Percentiles rank a stretch among this genome's conserved stretches.
phyloP scores from a whole-genome alignment of 2,888 invertebrate genomes.

The Sussaba pulchella region DNA sequence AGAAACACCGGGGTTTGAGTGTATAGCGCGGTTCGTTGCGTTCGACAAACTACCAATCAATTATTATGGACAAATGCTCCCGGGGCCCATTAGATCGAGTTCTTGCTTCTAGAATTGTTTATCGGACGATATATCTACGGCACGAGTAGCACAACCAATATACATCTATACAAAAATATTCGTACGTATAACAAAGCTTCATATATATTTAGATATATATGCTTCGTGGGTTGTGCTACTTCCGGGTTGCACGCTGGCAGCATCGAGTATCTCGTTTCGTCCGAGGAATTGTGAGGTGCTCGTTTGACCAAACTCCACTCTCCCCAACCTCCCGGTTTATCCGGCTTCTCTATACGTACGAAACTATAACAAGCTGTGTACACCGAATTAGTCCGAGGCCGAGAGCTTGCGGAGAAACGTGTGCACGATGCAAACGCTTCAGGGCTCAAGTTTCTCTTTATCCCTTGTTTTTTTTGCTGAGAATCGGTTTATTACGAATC shows the following conservation, averaged over 20 bases:
- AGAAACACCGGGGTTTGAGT: neutral
- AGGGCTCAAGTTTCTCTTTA: conserved; percentile 19
- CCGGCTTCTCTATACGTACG: neutral
- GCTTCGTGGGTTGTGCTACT: neutral
- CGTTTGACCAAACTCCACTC: conserved; percentile 32
- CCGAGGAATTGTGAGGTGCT: conserved; percentile 4
- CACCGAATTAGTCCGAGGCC: conserved; percentile 5
- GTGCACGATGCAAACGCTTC: neutral
- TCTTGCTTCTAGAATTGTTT: neutral
- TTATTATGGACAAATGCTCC: conserved; percentile 28
- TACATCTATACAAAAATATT: too few species aligned
- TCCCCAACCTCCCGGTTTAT: neutral
- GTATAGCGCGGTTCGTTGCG: conserved; percentile 15
- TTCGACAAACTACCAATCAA: conserved; percentile 14
- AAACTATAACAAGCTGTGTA: conserved; percentile 25
- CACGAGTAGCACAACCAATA: too few species aligned
- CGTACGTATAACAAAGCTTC: too few species aligned
- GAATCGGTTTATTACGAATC: conserved; percentile 8
- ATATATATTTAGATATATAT: too few species aligned
- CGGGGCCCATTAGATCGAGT: conserved; percentile 11
- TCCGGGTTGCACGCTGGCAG: neutral
- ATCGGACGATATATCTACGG: neutral
- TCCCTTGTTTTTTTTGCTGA: neutral
- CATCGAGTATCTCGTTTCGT: conserved; percentile 6
- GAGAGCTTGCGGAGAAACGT: neutral